phyloP scores from a whole-genome alignment of 2,113 vertebrate genomes.

The Actenoides hombroni region DNA sequence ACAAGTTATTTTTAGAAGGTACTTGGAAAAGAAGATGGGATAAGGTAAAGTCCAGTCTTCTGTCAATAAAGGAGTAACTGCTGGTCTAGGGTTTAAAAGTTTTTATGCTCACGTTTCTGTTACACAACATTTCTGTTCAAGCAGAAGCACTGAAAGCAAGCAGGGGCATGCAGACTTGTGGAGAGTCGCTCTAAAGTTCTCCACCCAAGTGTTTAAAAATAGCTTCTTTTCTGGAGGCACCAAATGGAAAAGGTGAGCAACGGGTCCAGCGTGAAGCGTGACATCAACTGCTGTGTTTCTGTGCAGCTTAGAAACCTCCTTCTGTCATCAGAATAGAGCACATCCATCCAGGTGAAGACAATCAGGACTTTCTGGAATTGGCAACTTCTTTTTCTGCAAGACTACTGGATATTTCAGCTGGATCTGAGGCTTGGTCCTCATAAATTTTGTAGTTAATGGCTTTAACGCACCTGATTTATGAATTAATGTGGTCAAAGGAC shows the following conservation, averaged over 20 bases:
- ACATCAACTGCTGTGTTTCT: background rate
- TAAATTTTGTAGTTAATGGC: no score
- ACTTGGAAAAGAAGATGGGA: no score
- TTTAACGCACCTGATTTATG: no score
- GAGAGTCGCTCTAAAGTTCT: background rate
- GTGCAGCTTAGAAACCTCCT: background rate
- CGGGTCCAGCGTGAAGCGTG: background rate
- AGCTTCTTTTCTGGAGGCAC: background rate
- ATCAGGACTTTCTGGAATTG: background rate
- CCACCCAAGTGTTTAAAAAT: background rate
- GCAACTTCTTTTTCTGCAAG: background rate
- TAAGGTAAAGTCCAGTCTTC: no score
- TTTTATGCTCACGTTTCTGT: no score
- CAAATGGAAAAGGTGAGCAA: background rate
- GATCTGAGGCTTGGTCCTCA: background rate
- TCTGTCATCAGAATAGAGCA: background rate
- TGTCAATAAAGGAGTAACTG: no score
- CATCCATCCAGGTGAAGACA: background rate
- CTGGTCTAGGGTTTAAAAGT: no score
- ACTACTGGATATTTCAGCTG: background rate
- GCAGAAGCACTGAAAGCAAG: no score
- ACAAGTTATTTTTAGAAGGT: no score
- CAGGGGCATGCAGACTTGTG: no score
- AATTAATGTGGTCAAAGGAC: no score
- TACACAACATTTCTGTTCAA: no score